Conservation (phyloP, 1,140 invertebrate species). For the Oryctes rhinoceros region DNA sequence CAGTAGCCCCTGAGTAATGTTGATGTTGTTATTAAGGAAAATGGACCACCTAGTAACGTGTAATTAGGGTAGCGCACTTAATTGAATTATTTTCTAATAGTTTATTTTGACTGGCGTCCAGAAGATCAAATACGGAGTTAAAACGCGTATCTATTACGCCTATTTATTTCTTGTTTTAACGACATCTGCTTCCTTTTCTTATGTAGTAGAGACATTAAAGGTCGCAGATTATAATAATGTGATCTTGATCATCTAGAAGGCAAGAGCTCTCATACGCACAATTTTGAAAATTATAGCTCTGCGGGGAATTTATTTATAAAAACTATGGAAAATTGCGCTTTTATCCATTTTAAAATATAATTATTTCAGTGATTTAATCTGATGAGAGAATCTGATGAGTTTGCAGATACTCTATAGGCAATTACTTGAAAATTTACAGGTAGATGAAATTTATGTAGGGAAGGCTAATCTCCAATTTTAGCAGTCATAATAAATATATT, state of each 20-base stretch:
- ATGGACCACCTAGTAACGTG: constrained; percentile 31
- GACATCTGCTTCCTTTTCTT: not conserved
- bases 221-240: constrained; percentile 1
- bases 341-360: not conserved
- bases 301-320: not conserved
- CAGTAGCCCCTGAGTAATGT: not conserved
- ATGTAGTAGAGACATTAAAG: constrained; percentile 18
- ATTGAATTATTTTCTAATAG: constrained; percentile 28
- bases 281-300: not conserved
- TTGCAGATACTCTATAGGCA: too few relatives aligned
- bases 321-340: not conserved
- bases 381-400: too few relatives aligned
- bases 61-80: constrained; percentile 29
- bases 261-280: not conserved
- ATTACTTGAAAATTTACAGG: too few relatives aligned
- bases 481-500: too few relatives aligned
- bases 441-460: too few relatives aligned
- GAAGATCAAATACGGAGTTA: not conserved
- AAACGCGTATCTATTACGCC: not conserved
- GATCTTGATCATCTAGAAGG: not conserved
- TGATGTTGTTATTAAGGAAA: constrained; percentile 28
- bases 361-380: too few relatives aligned
- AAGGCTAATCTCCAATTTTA: too few relatives aligned
- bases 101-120: not conserved
- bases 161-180: constrained; percentile 29